A percentile compares a stretch with the other conserved stretches of the same genome.
Conservation (phyloP, 2,888 invertebrate genomes). For the Amphipoea lucens region DNA sequence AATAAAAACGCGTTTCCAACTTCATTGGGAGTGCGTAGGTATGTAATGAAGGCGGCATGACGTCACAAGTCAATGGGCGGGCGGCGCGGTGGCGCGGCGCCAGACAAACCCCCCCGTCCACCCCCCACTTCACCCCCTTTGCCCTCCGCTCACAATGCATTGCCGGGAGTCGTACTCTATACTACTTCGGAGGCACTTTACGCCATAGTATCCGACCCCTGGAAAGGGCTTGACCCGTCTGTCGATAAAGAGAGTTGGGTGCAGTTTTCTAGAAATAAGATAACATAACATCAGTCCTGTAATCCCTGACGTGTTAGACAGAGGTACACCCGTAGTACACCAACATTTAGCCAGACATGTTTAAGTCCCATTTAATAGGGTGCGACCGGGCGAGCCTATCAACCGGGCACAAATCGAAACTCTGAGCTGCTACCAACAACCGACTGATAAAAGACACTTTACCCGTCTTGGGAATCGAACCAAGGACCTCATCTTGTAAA, state of each 20-base stretch:
- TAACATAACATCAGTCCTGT: neutral
- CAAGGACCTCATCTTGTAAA: neutral
- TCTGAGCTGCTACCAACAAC: neutral
- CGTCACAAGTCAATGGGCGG: conserved; percentile 77
- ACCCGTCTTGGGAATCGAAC: neutral
- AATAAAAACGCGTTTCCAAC: conserved; percentile 40
- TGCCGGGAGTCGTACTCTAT: conserved; percentile 41
- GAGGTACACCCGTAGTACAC: neutral
- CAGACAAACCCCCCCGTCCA: conserved; percentile 59
- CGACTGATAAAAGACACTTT: neutral
- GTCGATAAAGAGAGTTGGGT: neutral
- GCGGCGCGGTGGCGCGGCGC: conserved; percentile 73
- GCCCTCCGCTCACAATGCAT: conserved; percentile 32
- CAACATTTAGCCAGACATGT: neutral
- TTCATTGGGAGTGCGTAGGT: conserved; percentile 40
- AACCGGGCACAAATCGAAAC: neutral
- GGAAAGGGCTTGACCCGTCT: conserved; percentile 27
- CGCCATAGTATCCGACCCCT: conserved; percentile 29
- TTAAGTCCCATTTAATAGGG: neutral
- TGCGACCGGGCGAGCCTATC: neutral
- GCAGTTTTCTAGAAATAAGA: neutral
- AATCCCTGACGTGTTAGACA: neutral
- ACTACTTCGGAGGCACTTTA: conserved; percentile 39
- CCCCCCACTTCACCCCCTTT: conserved; percentile 26
- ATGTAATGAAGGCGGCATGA: conserved; percentile 64